Base-by-base conservation (phyloP, 35 echinoderm and acorn worm species). In the Nesometra sesokonis region DNA sequence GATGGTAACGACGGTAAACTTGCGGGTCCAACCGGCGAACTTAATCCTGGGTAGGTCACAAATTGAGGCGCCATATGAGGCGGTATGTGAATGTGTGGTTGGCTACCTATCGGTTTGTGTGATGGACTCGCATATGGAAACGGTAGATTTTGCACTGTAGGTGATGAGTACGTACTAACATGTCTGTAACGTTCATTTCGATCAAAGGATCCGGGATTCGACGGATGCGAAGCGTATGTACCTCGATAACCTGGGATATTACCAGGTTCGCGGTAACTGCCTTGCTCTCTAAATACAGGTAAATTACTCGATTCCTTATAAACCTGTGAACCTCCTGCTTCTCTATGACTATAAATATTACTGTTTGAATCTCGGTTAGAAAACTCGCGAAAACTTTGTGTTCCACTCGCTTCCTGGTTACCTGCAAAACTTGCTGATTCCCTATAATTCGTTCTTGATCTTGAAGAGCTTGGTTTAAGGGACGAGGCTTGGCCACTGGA, bases 41-140 rank as follows among this genome's bases (percentile, higher is more conserved):
- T 82, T 17, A 98, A 89, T 17, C 89, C 84, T 0, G 91, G 85
- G 23, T 67, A 67, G 7, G 52, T 67, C 1, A 67, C 52, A 67
- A 67, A 67, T 67, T 31, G 91, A 89, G 5, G 77, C 33, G 1
- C 89, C 86, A 84, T 98, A 92, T 31, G 92, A 80, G 80, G 88
- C 84, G 76, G 57, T 88, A 80, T 89, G 52, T 31, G 84, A 93
- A 77, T 93, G 92, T 13, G 84, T 46, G 21, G 80, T 86, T 35
- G 46, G 35, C 34, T 57, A 80, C 32, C 84, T 30, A 77, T 89
- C 35, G 17, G 78, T 76, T 33, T 93, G 88, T 32, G 89, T 47
- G 27, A 83, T 1, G 95, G 95, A 46, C 95, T 98, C 19, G 36
- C 36, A 78, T 92, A 86, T 35, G 81, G 34, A 38, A 37, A 83